phyloP scores from a whole-genome alignment of 2,888 invertebrate species.

The Metalampra italica region DNA sequence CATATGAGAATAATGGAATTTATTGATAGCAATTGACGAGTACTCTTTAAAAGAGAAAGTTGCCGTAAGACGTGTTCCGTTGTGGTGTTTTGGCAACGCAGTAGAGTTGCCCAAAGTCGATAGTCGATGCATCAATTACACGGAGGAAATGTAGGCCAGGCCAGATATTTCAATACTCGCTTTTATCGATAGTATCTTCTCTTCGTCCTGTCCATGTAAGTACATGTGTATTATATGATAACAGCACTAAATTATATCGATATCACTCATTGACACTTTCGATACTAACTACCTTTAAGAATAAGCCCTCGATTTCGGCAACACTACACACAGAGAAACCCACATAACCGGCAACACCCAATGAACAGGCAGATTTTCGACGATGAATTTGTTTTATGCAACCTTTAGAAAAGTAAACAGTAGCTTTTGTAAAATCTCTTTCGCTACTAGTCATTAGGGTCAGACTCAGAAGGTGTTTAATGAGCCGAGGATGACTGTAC shows the following conservation, averaged over 20 bases:
- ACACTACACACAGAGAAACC: no score
- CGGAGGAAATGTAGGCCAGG: no score
- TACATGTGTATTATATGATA: no score
- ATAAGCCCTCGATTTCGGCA: no score
- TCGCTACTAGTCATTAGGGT: conserved; percentile 12
- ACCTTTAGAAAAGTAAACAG: conserved; percentile 10
- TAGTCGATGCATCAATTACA: no score
- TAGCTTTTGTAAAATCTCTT: conserved; percentile 6
- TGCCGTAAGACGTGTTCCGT: conserved; percentile 33
- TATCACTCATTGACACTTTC: no score
- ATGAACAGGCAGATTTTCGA: conserved; percentile 8
- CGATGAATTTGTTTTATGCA: conserved; percentile 8
- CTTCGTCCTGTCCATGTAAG: no score
- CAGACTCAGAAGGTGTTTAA: neutral
- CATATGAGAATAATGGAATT: conserved; percentile 3
- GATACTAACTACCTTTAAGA: no score
- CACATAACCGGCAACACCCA: neutral
- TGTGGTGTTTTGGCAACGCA: conserved; percentile 30
- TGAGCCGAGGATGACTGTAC: no score
- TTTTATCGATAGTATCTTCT: no score
- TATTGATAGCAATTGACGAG: conserved; percentile 8
- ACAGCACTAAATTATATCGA: no score
- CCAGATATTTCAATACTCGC: no score
- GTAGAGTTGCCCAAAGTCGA: conserved; percentile 7
- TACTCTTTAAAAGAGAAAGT: conserved; percentile 36